Evolutionary conservation across 1,140 invertebrate species (phyloP).

Genomic region (Brachionus paranguensis): DNA sequence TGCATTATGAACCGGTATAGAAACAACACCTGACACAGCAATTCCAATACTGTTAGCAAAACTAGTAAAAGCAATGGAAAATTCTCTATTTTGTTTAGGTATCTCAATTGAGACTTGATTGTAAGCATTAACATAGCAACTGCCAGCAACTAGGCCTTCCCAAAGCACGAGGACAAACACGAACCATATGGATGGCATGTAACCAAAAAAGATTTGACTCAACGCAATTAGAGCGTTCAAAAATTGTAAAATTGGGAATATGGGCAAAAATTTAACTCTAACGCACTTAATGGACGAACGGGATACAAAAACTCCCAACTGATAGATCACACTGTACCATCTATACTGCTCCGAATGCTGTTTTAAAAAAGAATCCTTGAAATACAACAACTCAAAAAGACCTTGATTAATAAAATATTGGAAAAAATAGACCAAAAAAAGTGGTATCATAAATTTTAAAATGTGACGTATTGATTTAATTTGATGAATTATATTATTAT

Average conservation of each 20-base stretch:
- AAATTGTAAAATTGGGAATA: conserved; percentile 71
- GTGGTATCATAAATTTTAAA: conserved; percentile 71
- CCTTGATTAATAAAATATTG: conserved; percentile 88
- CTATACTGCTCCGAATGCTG: conserved; percentile 67
- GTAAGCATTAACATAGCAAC: conserved; percentile 70
- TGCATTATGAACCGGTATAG: conserved; percentile 16
- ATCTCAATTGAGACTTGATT: conserved; percentile 46
- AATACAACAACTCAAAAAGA: conserved; percentile 70
- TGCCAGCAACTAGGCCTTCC: conserved; percentile 73
- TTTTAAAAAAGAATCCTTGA: conserved; percentile 61
- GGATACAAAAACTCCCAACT: conserved; percentile 79
- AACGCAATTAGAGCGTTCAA: conserved; percentile 46
- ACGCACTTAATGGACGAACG: conserved; percentile 74
- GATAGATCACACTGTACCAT: conserved; percentile 59
- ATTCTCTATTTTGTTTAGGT: conserved; percentile 49
- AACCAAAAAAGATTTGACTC: conserved; percentile 65
- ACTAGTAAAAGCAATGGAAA: conserved; percentile 65
- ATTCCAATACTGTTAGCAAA: conserved; percentile 70
- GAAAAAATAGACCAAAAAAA: conserved; percentile 72
- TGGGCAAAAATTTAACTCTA: conserved; percentile 65
- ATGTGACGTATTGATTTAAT: conserved; percentile 51
- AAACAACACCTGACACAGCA: conserved; percentile 61
- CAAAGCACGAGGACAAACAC: conserved; percentile 68
- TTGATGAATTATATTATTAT: not conserved
- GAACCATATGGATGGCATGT: conserved; percentile 69